Conservation (phyloP, 2,797 vertebrate species). For the Setipinna tenuifilis region DNA sequence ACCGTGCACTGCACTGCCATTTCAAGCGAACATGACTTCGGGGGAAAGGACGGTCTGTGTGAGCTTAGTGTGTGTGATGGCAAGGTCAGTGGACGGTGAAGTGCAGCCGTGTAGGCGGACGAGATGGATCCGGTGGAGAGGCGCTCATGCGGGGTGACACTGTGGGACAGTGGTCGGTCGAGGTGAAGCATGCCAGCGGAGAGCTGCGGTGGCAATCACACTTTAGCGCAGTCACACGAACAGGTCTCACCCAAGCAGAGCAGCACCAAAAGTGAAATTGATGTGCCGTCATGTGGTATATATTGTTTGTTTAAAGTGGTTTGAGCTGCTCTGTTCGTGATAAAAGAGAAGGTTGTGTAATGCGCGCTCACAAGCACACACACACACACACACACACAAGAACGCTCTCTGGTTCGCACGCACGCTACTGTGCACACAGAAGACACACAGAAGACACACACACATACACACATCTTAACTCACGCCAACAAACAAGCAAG, state of each 20-base stretch:
- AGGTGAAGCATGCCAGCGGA: constrained; percentile 4
- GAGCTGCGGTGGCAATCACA: neutral
- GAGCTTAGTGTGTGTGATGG: constrained; percentile 62
- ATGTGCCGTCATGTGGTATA: neutral
- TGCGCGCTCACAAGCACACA: neutral
- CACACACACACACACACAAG: neutral
- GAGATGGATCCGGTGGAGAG: neutral
- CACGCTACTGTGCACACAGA: neutral
- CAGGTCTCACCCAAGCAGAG: neutral
- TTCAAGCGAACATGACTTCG: constrained; percentile 57
- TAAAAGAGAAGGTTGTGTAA: neutral
- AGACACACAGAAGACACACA: neutral
- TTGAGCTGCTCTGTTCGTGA: neutral
- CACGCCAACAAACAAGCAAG: neutral
- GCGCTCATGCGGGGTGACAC: constrained; percentile 16
- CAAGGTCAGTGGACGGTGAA: constrained; percentile 71
- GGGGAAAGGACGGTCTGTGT: constrained; percentile 56
- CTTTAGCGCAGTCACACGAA: neutral
- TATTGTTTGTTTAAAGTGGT: neutral
- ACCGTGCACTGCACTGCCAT: neutral
- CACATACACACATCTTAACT: neutral
- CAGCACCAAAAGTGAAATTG: neutral
- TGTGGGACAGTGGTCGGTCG: constrained; percentile 10
- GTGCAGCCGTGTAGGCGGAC: constrained; percentile 43
- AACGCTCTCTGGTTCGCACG: neutral